Percentiles rank a stretch among this genome's conserved stretches.
Conservation (phyloP, 1,140 invertebrate species). For the Grapholita molesta region DNA sequence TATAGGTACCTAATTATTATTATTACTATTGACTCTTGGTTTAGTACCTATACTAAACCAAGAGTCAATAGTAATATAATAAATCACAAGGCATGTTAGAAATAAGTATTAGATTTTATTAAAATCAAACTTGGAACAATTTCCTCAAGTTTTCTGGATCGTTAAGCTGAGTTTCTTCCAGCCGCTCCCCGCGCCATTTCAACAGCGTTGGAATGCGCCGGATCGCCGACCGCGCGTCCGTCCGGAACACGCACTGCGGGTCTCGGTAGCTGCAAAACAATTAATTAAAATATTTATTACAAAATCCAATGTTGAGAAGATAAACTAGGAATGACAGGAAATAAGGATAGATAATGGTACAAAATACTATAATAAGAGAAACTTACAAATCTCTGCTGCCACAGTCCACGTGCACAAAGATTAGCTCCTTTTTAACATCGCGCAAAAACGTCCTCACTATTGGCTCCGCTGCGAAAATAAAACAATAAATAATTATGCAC, state of each 20-base stretch:
- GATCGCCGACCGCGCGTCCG: neutral
- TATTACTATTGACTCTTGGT: no score
- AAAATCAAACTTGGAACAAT: neutral
- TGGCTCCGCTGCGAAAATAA: slow-evolving; percentile 41
- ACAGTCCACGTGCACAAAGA: slow-evolving; percentile 81
- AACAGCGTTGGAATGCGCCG: neutral
- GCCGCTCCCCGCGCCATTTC: neutral
- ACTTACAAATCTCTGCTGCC: slow-evolving; percentile 79
- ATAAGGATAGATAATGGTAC: no score
- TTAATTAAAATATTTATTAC: neutral
- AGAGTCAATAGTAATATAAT: no score
- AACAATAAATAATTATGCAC: no score
- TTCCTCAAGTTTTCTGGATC: neutral
- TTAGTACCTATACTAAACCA: no score
- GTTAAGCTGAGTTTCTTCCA: neutral
- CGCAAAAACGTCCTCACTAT: slow-evolving; percentile 79
- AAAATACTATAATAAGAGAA: neutral
- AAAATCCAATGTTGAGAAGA: no score
- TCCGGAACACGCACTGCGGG: slow-evolving; percentile 1
- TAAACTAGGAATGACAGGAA: no score
- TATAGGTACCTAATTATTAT: no score
- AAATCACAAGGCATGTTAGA: no score
- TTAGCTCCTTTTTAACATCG: slow-evolving; percentile 67
- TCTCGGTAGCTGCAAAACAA: slow-evolving; percentile 25
- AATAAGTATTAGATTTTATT: no score